Base-by-base conservation (phyloP, 2,113 vertebrate genomes). In the Vombatus ursinus region DNA sequence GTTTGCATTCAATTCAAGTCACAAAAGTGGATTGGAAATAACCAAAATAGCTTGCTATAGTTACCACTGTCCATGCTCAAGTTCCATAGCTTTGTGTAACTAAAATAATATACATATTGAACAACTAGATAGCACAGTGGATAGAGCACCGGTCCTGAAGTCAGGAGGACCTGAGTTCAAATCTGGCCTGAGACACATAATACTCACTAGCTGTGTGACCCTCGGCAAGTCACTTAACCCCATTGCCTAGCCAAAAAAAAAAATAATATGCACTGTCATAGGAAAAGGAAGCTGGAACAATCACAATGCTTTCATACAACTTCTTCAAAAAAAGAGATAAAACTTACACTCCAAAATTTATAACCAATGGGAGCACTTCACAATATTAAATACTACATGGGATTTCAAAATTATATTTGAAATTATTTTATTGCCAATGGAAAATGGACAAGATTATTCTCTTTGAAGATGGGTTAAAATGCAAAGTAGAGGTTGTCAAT, bases 391-490 rank as follows among this genome's bases (percentile, higher is more conserved):
- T 52, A 6, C 52, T 50, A 94, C 91, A 51, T 96, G 25, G 3
- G 68, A 8, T 50, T 37, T n/a, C 8, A 44, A 23, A 92, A 92
- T 68, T 91, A 47, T 24, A 23, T 3, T 84, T 22, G 0, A 77
- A 94, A 51, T 95, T n/a, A 19, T 89, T 52, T 53, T 53, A 50
- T 54, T 90, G 37, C 19, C 37, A 44, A 23, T 44, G 44, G n/a
- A 44, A 44, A 91, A 93, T n/a, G 9, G 47, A 90, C 19, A 94
- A 90, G 19, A 90, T 89, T 91, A 5, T 89, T 90, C 28, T 31
- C n/a, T 54, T 92, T 53, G 31, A 92, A 54, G 12, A 94, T 24
- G 12, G 90, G n/a, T 90, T 51, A 52, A 93, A 93, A 92, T 94
- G 52, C 14, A 93, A 94, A 92, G 37, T 93, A 26, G 0, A 49